Evolutionary conservation across 1,140 invertebrate genomes (phyloP).

Genomic region (Nasonia longicornis): DNA sequence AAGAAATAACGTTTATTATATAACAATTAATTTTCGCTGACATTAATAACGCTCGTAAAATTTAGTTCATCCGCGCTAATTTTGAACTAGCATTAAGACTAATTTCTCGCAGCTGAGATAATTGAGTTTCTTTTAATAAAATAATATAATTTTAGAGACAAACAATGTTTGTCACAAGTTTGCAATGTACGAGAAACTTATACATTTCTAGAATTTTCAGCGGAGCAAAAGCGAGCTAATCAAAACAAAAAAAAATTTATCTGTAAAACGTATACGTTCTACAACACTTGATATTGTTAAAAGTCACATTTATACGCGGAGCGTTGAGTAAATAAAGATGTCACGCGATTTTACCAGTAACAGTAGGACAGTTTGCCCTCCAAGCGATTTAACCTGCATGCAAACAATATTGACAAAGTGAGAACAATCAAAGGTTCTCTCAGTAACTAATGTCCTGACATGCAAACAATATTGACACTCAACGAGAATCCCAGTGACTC

Average conservation of each 20-base stretch:
- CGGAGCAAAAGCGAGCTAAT: neutral
- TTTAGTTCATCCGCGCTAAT: neutral
- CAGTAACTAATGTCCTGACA: slow-evolving; percentile 5
- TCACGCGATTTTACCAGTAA: slow-evolving; percentile 2
- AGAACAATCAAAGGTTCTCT: slow-evolving; percentile 7
- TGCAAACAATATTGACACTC: slow-evolving; percentile 33
- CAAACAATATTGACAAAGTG: slow-evolving; percentile 12
- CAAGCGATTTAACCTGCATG: neutral
- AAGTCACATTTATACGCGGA: neutral
- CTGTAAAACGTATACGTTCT: neutral
- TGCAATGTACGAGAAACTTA: neutral
- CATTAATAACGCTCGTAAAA: neutral
- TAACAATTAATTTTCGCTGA: neutral
- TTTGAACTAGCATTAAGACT: neutral
- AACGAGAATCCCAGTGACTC: slow-evolving; percentile 21
- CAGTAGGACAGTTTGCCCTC: neutral
- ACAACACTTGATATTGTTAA: neutral
- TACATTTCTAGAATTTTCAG: neutral
- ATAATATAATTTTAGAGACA: neutral
- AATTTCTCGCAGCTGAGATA: neutral
- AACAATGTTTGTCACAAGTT: neutral
- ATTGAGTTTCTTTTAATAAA: neutral
- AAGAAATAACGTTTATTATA: neutral
- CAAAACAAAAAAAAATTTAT: neutral
- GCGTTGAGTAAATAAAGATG: slow-evolving; percentile 9